These are phyloP conservation scores for Brachyopa scutellaris DNA, from an alignment of 2,888 invertebrate genomes.

Conservation along the genomic window DNA sequence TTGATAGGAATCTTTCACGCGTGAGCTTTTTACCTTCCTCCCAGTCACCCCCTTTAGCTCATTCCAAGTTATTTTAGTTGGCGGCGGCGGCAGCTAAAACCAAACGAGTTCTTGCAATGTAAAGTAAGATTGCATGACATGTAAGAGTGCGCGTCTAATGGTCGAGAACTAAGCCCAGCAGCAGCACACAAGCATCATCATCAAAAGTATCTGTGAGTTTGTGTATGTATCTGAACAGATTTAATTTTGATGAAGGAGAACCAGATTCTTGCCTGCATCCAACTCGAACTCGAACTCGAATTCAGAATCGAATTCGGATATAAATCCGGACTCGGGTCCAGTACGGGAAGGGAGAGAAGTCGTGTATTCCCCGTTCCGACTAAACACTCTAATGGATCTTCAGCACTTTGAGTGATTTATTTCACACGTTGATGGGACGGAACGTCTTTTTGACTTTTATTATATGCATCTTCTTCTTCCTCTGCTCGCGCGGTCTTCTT, in stretches of 20 bases:
- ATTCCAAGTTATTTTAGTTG: no score
- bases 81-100: no score
- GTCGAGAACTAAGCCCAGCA: conserved; percentile 52
- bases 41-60: no score
- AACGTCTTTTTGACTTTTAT: conserved; percentile 73
- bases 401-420: conserved; percentile 78
- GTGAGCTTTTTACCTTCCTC: conserved; percentile 66
- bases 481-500: not conserved
- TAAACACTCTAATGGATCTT: conserved; percentile 70
- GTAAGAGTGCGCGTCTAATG: conserved; percentile 64
- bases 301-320: no score
- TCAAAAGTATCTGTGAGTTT: conserved; percentile 31
- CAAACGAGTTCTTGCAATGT: conserved; percentile 37
- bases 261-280: conserved; percentile 34
- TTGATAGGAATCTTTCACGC: conserved; percentile 72
- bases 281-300: no score
- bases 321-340: no score
- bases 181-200: conserved; percentile 46
- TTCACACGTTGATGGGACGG: conserved; percentile 82
- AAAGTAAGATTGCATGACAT: conserved; percentile 47
- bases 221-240: conserved; percentile 37
- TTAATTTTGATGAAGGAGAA: conserved; percentile 68
- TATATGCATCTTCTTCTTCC: conserved; percentile 56
- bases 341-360: no score
- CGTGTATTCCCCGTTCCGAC: conserved; percentile 55